A percentile compares a stretch with the other conserved stretches of the same genome.
Evolutionary conservation across 2,888 invertebrate genomes (phyloP).

Genomic region (Chaitophorus viminalis): DNA sequence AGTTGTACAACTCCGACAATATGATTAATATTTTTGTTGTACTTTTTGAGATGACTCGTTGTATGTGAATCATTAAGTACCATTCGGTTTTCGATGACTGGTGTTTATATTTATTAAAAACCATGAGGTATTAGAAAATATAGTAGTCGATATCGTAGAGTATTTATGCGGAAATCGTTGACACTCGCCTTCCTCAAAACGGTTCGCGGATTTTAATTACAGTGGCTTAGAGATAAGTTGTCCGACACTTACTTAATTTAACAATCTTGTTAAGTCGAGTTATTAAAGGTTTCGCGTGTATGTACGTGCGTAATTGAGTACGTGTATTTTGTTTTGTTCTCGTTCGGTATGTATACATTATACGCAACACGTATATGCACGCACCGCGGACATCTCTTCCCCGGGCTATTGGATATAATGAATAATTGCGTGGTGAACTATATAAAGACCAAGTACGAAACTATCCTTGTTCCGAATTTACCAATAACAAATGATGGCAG

Average conservation of each 20-base stretch:
- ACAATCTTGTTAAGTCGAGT: neutral
- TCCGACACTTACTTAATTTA: neutral
- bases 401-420: constrained; percentile 1
- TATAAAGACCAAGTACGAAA: neutral
- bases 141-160: neutral
- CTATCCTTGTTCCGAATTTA: neutral
- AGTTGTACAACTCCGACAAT: no score
- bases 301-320: constrained; percentile 1
- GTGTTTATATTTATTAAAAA: neutral
- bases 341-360: neutral
- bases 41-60: no score
- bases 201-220: neutral
- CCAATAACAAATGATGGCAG: neutral
- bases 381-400: neutral
- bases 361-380: neutral
- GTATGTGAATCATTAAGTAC: no score
- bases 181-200: neutral
- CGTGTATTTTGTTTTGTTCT: neutral
- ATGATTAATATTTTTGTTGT: no score
- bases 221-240: neutral
- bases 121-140: neutral
- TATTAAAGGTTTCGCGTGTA: neutral
- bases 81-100: neutral
- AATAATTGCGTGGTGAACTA: constrained; percentile 1
- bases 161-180: neutral